Evolutionary conservation across 2,888 invertebrate species (phyloP).

Genomic region (Sphaeridia pumilis): DNA sequence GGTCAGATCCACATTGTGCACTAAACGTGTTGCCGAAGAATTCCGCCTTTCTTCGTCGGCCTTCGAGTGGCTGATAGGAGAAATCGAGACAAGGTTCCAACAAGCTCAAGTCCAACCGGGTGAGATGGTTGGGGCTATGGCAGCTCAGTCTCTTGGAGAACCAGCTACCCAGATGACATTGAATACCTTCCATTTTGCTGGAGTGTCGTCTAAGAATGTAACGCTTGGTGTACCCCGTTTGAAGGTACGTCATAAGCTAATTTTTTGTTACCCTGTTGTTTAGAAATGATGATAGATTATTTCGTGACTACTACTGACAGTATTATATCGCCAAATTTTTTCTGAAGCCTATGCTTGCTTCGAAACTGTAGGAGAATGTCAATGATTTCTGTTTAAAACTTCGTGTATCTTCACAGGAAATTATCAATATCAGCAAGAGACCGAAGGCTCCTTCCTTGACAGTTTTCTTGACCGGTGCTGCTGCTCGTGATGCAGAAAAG

Average conservation of each 20-base stretch:
- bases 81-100: constrained; percentile 96
- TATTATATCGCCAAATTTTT: neutral
- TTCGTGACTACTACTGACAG: neutral
- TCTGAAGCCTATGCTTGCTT: too few species aligned
- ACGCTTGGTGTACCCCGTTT: constrained; percentile 97
- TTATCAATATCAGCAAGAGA: constrained; percentile 95
- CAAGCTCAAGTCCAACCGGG: constrained; percentile 88
- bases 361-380: too few species aligned
- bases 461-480: constrained; percentile 93
- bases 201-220: constrained; percentile 99
- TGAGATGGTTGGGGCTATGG: constrained; percentile 99
- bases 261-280: constrained; percentile 1
- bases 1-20: constrained; percentile 85
- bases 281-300: neutral
- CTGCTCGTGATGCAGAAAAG: constrained; percentile 96
- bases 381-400: too few species aligned
- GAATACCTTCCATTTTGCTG: constrained; percentile 99
- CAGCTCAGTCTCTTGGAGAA: constrained; percentile 97
- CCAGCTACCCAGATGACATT: constrained; percentile 99
- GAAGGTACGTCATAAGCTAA: constrained; percentile 50
- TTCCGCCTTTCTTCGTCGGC: constrained; percentile 89
- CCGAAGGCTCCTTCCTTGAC: constrained; percentile 99
- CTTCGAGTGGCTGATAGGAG: constrained; percentile 98
- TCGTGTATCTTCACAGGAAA: constrained; percentile 46
- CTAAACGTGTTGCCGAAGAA: constrained; percentile 92